Conservation (phyloP, 2,888 invertebrate genomes). For the Bombylius discolor region DNA sequence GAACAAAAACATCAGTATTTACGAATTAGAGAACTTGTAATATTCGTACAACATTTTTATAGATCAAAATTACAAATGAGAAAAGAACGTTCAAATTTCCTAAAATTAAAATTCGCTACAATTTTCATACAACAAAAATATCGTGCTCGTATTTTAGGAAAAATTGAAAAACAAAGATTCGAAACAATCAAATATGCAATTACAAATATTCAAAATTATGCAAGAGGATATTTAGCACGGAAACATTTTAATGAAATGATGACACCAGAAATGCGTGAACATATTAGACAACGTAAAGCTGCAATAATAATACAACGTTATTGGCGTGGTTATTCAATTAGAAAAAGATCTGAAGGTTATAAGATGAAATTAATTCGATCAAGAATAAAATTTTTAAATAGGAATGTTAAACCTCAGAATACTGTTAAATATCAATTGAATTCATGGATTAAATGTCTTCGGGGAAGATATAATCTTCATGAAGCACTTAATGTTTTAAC, state of each 20-base stretch:
- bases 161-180: constrained; percentile 24
- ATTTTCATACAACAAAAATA: constrained; percentile 36
- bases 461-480: constrained; percentile 25
- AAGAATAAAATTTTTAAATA: constrained; percentile 22
- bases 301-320: constrained; percentile 51
- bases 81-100: constrained; percentile 6
- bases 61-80: constrained; percentile 19
- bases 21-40: background rate
- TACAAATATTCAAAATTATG: constrained; percentile 32
- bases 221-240: constrained; percentile 41
- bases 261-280: constrained; percentile 37
- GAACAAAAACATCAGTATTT: background rate
- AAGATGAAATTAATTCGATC: constrained; percentile 23
- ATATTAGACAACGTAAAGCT: constrained; percentile 38
- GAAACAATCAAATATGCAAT: constrained; percentile 19
- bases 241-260: constrained; percentile 37
- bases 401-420: constrained; percentile 20
- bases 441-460: constrained; percentile 27
- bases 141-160: constrained; percentile 18
- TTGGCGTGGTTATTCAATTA: constrained; percentile 41
- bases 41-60: constrained; percentile 25
- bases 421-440: constrained; percentile 27
- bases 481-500: constrained; percentile 27
- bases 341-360: constrained; percentile 23
- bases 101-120: constrained; percentile 18